Conservation (phyloP, 2,888 invertebrate species). For the Nasonovia ribisnigri region DNA sequence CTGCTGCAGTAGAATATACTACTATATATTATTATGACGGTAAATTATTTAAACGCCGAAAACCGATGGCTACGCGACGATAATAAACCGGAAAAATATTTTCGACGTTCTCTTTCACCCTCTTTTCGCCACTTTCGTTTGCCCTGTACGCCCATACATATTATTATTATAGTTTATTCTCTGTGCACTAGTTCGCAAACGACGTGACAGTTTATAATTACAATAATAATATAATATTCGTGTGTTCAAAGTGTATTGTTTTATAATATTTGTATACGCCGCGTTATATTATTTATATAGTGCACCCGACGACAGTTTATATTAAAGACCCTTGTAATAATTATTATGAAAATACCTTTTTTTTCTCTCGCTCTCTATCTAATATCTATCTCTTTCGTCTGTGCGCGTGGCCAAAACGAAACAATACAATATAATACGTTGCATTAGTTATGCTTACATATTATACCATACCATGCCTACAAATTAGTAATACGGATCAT, state of each 20-base stretch:
- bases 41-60: conserved; percentile 62
- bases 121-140: not conserved
- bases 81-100: conserved; percentile 53
- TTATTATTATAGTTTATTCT: not conserved
- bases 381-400: not conserved
- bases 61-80: conserved; percentile 52
- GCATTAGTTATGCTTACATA: not conserved
- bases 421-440: not conserved
- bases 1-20: not conserved
- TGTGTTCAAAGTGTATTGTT: not conserved
- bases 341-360: not conserved
- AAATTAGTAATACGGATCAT: not conserved
- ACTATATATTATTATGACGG: conserved; percentile 5
- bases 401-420: not conserved
- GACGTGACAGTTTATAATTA: not conserved
- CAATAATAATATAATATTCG: not conserved
- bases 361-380: not conserved
- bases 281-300: not conserved
- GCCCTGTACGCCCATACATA: not conserved
- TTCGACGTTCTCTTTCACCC: not conserved
- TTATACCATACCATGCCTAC: not conserved
- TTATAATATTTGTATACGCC: no score
- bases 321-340: not conserved
- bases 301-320: not conserved
- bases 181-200: not conserved